Base-by-base conservation (phyloP, 1,140 invertebrate genomes). In the Hyles vespertilio region DNA sequence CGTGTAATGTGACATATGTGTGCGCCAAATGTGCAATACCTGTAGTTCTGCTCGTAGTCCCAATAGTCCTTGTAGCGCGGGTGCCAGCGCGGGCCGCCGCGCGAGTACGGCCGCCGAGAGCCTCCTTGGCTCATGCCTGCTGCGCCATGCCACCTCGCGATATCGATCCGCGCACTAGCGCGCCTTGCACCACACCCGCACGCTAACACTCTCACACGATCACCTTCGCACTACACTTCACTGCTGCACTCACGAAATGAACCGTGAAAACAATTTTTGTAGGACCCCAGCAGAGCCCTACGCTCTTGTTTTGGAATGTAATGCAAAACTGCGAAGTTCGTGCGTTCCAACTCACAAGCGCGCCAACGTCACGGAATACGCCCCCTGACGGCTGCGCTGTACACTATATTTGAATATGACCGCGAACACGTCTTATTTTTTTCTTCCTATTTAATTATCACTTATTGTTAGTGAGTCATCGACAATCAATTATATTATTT, bases 11-110 rank as follows among this genome's bases (percentile, higher is more conserved):
- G 36, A 5, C 36, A 40, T 5, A 8, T 8, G 1, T 40, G 36
- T 8, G 8, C 36, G 3, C 36, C 10, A 34, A 33, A 33, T 10
- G n/a, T 4, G 2, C 32, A 10, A 12, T 32, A 87, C 84, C 84
- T 87, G 65, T 86, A 87, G 61, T 82, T 87, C 51, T 87, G 84
- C 56, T 87, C 84, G 74, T 86, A 87, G 59, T 86, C 84, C 84
- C 84, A 87, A 63, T 86, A 87, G 32, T 87, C 84, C 75, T 87
- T 87, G 75, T 87, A 87, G 45, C 84, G 81, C 63, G 83, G 79
- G 72, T 87, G 81, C 80, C 84, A 87, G 44, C 84, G 84, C 54
- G 80, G 84, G 72, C 84, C 84, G 67, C 84, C 84, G 73, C 83
- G 84, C 54, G 81, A 84, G 61, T 84, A 87, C 61, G 84, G 84